phyloP scores from a whole-genome alignment of 1,140 invertebrate genomes.

The Laodelphax striatellus region DNA sequence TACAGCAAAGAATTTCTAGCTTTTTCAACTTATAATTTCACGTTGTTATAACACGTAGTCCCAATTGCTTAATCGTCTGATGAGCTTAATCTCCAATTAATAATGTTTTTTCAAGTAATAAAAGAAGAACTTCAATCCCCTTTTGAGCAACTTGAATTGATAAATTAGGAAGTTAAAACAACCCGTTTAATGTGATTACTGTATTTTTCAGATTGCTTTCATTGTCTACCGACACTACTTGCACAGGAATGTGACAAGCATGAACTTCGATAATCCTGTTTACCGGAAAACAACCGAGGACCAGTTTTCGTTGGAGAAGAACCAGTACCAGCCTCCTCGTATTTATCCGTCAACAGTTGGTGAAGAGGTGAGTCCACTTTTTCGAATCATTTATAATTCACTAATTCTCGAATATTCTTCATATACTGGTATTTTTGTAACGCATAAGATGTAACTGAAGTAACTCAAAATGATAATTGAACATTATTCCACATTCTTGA shows the following conservation, averaged over 20 bases:
- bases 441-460: background rate
- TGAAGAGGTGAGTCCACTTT: slow-evolving; percentile 59
- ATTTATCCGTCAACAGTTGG: slow-evolving; percentile 61
- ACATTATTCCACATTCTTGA: background rate
- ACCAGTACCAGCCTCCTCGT: slow-evolving; percentile 47
- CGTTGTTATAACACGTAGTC: too few species aligned
- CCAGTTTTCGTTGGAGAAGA: slow-evolving; percentile 70
- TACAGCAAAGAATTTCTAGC: too few species aligned
- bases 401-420: slow-evolving; percentile 9
- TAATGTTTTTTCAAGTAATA: too few species aligned
- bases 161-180: background rate
- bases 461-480: background rate
- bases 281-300: slow-evolving; percentile 92
- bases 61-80: too few species aligned
- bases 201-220: slow-evolving; percentile 49
- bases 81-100: too few species aligned
- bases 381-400: slow-evolving; percentile 5
- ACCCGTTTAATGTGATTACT: background rate
- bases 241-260: slow-evolving; percentile 76
- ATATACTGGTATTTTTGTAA: background rate
- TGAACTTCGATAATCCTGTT: slow-evolving; percentile 98
- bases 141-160: slow-evolving; percentile 17
- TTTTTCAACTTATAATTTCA: too few species aligned
- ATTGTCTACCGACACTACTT: slow-evolving; percentile 74
- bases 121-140: slow-evolving; percentile 89